A percentile compares a stretch with the other conserved stretches of the same genome.
phyloP scores from a whole-genome alignment of 2,888 invertebrate genomes.

The Anthrax anthrax region DNA sequence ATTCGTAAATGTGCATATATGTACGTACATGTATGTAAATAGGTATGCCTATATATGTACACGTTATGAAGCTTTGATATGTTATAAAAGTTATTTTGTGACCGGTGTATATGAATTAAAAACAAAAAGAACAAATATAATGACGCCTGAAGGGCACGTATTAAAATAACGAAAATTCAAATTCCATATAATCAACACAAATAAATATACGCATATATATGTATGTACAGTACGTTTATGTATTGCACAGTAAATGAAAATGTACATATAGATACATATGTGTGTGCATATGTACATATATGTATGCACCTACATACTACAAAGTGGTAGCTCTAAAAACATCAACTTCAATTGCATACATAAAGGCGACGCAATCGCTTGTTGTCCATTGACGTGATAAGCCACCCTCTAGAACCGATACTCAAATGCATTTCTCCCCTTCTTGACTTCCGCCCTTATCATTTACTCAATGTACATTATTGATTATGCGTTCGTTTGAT shows the following conservation, averaged over 20 bases:
- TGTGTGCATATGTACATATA: too few species aligned
- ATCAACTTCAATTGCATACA: slow-evolving; percentile 3
- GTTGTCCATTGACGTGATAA: slow-evolving; percentile 11
- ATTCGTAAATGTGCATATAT: not conserved
- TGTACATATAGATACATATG: not conserved
- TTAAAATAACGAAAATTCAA: not conserved
- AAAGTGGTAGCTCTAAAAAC: not conserved
- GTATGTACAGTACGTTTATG: not conserved
- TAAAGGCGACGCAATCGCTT: slow-evolving; percentile 6
- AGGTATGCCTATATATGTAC: not conserved
- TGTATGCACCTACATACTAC: not conserved
- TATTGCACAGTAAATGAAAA: too few species aligned
- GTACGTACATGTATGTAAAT: slow-evolving; percentile 3
- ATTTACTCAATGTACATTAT: not conserved
- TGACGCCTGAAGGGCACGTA: not conserved
- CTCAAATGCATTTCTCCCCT: slow-evolving; percentile 2
- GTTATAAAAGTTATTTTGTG: too few species aligned
- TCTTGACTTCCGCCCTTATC: not conserved
- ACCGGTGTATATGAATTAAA: not conserved
- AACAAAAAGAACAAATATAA: not conserved
- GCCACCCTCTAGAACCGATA: slow-evolving; percentile 1
- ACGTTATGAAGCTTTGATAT: too few species aligned
- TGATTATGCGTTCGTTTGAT: slow-evolving; percentile 4
- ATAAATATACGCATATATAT: not conserved
- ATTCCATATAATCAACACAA: not conserved